Conservation (phyloP, 1,140 invertebrate genomes). For the Theocolax elegans region DNA sequence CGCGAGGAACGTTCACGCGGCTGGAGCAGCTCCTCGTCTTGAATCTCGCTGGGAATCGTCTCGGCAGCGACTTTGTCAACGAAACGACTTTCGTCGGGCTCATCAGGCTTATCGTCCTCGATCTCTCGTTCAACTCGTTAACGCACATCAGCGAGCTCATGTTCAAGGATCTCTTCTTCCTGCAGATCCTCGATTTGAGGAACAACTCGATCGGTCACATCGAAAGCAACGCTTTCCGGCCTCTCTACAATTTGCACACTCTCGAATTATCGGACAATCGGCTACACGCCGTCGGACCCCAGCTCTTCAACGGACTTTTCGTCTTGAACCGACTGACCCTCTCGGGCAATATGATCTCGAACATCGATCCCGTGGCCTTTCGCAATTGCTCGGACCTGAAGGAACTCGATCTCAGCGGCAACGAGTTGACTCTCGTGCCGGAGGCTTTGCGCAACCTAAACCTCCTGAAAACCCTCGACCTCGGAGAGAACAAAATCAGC, state of each 20-base stretch:
- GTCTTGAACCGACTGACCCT: constrained; percentile 85
- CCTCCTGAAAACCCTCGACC: constrained; percentile 85
- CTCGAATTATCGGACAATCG: constrained; percentile 87
- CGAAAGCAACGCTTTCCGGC: constrained; percentile 86
- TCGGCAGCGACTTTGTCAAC: constrained; percentile 84
- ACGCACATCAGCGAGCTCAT: constrained; percentile 84
- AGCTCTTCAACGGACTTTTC: constrained; percentile 86
- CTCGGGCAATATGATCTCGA: constrained; percentile 86
- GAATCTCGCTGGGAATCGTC: constrained; percentile 87
- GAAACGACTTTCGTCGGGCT: constrained; percentile 85
- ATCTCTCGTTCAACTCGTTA: constrained; percentile 85
- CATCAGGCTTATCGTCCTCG: constrained; percentile 84
- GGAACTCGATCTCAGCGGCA: constrained; percentile 88
- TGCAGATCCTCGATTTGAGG: constrained; percentile 87
- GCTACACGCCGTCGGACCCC: constrained; percentile 81
- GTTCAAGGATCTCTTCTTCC: constrained; percentile 87
- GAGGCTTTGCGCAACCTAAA: constrained; percentile 83
- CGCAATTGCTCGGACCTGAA: constrained; percentile 91
- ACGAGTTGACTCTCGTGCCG: constrained; percentile 83
- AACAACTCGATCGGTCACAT: constrained; percentile 89
- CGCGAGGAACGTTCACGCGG: constrained; percentile 83
- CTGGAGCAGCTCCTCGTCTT: constrained; percentile 86
- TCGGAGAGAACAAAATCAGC: constrained; percentile 87
- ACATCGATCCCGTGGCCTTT: constrained; percentile 85
- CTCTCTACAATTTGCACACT: constrained; percentile 87